Evolutionary conservation across 2,797 vertebrate species (phyloP).

Genomic region (Pangasius sanitwongsei): DNA sequence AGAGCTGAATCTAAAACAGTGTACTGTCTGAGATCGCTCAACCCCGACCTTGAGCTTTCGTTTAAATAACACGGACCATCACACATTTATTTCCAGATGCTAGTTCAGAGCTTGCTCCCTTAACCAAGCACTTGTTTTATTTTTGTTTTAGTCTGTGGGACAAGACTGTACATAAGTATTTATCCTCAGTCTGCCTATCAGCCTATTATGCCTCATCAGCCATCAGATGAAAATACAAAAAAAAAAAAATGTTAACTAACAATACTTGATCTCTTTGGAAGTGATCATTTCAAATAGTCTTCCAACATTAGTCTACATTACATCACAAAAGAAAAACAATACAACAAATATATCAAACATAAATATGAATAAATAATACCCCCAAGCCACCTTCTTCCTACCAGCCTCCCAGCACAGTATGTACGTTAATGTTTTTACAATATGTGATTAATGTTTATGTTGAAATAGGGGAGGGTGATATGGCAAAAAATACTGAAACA

Average conservation of each 20-base stretch:
- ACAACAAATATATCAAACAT: neutral
- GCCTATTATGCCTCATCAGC: neutral
- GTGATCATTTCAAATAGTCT: neutral
- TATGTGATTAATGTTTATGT: neutral
- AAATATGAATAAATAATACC: neutral
- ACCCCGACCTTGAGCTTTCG: slow-evolving; percentile 13
- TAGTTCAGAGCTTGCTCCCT: neutral
- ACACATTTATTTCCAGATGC: neutral
- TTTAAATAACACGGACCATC: slow-evolving; percentile 22
- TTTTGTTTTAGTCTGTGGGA: neutral
- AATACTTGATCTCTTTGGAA: neutral
- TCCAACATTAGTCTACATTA: neutral
- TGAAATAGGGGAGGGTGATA: neutral
- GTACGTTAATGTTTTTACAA: neutral
- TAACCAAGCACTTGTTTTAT: slow-evolving; percentile 5
- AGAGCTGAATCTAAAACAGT: slow-evolving; percentile 7
- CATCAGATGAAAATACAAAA: too few species aligned
- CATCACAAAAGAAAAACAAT: neutral
- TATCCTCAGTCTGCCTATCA: neutral
- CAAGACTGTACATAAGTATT: neutral
- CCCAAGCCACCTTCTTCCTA: neutral
- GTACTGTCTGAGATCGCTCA: slow-evolving; percentile 4
- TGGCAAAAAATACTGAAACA: neutral
- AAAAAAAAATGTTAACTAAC: too few species aligned
- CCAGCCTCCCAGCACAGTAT: neutral